A percentile compares a stretch with the other conserved stretches of the same genome.
These are phyloP conservation scores for Casuarius casuarius DNA, from an alignment of 2,113 vertebrate genomes.

Conservation along the genomic window DNA sequence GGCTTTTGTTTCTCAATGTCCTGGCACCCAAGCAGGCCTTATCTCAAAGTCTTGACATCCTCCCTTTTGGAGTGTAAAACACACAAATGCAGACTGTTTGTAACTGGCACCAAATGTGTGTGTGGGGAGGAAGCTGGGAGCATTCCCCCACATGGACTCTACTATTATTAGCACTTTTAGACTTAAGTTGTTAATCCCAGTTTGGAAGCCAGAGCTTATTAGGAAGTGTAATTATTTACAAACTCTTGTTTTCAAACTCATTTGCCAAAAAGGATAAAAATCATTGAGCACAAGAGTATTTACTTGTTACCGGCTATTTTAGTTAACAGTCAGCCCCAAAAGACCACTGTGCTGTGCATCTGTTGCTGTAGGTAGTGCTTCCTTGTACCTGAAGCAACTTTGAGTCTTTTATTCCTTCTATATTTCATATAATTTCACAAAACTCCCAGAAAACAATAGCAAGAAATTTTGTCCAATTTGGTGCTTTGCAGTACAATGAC, in stretches of 20 bases:
- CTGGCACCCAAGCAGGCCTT: too few species aligned
- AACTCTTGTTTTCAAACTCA: neutral
- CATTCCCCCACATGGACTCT: neutral
- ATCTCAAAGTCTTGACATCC: too few species aligned
- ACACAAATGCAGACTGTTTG: too few species aligned
- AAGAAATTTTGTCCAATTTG: neutral
- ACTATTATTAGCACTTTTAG: rapidly evolving
- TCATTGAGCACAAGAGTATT: neutral
- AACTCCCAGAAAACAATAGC: neutral
- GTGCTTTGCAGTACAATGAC: neutral
- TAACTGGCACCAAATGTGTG: too few species aligned
- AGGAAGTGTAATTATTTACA: neutral
- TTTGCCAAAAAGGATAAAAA: neutral
- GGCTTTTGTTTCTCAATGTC: too few species aligned
- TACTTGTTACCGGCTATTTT: neutral
- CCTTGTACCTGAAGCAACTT: neutral
- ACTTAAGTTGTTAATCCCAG: neutral
- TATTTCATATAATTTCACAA: neutral
- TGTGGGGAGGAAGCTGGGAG: too few species aligned
- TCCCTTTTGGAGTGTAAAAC: too few species aligned
- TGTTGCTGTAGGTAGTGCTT: rapidly evolving
- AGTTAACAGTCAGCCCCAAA: neutral
- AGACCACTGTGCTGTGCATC: neutral
- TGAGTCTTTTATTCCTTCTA: neutral
- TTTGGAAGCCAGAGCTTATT: neutral